These are phyloP conservation scores for Trypoxylon attenuatum DNA, from an alignment of 2,888 invertebrate genomes.

Conservation along the genomic window DNA sequence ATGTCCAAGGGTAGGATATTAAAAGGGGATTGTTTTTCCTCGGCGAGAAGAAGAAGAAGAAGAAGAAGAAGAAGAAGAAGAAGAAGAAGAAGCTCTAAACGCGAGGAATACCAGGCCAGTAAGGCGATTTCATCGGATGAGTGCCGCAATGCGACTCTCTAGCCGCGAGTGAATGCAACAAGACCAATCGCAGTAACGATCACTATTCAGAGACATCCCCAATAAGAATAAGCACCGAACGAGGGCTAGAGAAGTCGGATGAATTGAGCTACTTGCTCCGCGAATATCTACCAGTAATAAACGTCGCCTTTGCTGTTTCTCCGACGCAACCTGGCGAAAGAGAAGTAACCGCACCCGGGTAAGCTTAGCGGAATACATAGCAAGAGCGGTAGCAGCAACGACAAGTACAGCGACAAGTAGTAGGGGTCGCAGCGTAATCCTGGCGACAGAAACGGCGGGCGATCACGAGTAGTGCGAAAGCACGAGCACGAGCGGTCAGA, in stretches of 20 bases:
- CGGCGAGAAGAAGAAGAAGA: no score
- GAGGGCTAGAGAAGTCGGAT: no score
- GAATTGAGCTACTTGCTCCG: no score
- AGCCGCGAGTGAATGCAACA: constrained; percentile 29
- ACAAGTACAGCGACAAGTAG: constrained; percentile 10
- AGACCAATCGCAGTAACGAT: no score
- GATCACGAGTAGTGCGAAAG: constrained; percentile 35
- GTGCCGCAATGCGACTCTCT: constrained; percentile 3
- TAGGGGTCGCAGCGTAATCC: background rate
- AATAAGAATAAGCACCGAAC: constrained; percentile 22
- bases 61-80: no score
- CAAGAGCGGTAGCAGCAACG: constrained; percentile 14
- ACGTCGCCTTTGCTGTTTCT: no score
- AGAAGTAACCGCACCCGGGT: no score
- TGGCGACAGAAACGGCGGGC: constrained; percentile 27
- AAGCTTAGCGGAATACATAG: no score
- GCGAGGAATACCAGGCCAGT: constrained; percentile 32
- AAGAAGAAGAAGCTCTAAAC: no score
- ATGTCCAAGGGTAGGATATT: background rate
- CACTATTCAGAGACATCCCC: background rate
- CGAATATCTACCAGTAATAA: no score
- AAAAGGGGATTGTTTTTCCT: background rate
- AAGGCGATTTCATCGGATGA: constrained; percentile 22
- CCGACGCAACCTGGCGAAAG: no score
- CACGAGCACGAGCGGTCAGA: constrained; percentile 45